Evolutionary conservation across 2,113 vertebrate species (phyloP).

Genomic region (Hippocampus abdominalis): DNA sequence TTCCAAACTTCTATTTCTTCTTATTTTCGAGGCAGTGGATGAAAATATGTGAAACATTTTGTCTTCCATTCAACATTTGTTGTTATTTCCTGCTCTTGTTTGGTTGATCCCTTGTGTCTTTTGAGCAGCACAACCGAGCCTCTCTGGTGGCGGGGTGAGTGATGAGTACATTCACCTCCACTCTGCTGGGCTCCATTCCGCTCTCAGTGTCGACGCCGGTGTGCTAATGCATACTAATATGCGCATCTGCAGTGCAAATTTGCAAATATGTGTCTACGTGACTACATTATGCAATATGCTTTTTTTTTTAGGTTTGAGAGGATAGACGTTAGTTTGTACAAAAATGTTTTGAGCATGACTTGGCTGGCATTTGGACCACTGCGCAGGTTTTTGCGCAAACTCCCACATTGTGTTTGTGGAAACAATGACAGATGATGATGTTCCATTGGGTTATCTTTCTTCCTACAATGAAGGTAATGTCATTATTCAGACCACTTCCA

Average conservation of each 20-base stretch:
- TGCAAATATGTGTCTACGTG: conserved; percentile 12
- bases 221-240: conserved; percentile 9
- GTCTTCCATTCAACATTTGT: conserved; percentile 39
- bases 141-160: conserved; percentile 53
- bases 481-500: conserved; percentile 65
- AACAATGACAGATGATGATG: conserved; percentile 42
- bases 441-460: conserved; percentile 25
- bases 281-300: conserved; percentile 2
- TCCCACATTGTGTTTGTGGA: conserved; percentile 15
- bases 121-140: conserved; percentile 57
- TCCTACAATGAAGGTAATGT: conserved; percentile 50
- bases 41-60: conserved; percentile 36
- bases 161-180: conserved; percentile 60
- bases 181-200: conserved; percentile 29
- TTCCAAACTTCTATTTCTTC: conserved; percentile 24
- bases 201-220: conserved; percentile 19
- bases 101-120: conserved; percentile 48
- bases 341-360: background rate
- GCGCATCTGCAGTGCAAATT: conserved; percentile 23
- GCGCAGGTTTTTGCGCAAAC: background rate
- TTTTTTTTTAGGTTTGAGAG: background rate
- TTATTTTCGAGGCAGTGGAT: background rate
- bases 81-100: conserved; percentile 40
- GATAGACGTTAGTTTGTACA: background rate
- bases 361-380: background rate